Evolutionary conservation across 92 coral and sea anemone species (phyloP).

Genomic region (Epizoanthus scotinus): DNA sequence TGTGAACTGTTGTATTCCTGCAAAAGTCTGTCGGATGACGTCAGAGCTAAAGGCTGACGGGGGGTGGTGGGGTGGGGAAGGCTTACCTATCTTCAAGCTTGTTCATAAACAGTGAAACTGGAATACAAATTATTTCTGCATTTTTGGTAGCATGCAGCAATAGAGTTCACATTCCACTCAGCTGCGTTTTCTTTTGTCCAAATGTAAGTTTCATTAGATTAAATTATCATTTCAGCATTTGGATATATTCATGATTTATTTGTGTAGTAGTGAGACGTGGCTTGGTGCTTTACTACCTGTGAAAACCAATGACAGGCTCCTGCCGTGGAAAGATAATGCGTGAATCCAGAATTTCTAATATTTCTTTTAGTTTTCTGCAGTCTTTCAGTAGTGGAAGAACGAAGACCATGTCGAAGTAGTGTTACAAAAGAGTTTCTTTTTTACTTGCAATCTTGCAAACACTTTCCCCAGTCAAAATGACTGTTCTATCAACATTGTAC

Average conservation of each 20-base stretch:
- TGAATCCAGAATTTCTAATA: constrained; percentile 22
- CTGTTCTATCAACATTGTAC: constrained; percentile 34
- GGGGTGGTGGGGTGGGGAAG: no score
- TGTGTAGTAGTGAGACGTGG: neutral
- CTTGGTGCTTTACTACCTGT: neutral
- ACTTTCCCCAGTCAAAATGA: constrained; percentile 9
- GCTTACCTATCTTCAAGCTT: no score
- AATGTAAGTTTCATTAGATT: neutral
- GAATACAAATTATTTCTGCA: no score
- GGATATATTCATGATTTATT: neutral
- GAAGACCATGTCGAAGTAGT: constrained; percentile 4
- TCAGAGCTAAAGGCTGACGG: no score
- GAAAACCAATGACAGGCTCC: neutral
- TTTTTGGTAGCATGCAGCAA: no score
- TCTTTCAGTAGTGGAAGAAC: constrained; percentile 32
- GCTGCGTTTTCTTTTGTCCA: neutral
- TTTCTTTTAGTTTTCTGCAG: constrained; percentile 38
- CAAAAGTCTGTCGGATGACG: no score
- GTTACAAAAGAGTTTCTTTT: constrained; percentile 26
- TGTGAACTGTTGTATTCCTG: neutral
- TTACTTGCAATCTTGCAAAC: constrained; percentile 28
- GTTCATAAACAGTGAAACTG: no score
- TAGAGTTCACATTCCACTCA: no score
- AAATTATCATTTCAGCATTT: neutral
- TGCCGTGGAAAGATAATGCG: constrained; percentile 28